These are phyloP conservation scores for Cydia strobilella DNA, from an alignment of 1,140 invertebrate genomes.

Conservation along the genomic window DNA sequence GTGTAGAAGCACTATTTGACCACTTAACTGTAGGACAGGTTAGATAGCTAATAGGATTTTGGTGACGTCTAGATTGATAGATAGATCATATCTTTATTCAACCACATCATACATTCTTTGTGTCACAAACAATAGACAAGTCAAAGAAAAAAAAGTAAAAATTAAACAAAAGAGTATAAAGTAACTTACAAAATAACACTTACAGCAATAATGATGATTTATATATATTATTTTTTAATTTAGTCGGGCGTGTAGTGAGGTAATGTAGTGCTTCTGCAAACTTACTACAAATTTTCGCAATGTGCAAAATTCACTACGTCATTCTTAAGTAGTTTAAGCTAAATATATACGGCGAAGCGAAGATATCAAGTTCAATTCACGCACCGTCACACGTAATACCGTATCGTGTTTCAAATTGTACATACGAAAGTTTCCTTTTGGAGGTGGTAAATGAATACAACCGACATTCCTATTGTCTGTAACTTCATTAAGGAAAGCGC, in stretches of 20 bases:
- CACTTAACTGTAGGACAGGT: neutral
- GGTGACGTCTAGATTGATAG: too few species aligned
- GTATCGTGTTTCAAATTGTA: conserved; percentile 24
- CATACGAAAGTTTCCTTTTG: conserved; percentile 29
- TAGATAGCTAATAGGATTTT: conserved; percentile 6
- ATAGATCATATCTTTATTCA: too few species aligned
- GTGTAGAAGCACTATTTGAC: conserved; percentile 34
- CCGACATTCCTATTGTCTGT: neutral
- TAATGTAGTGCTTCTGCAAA: too few species aligned
- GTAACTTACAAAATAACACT: too few species aligned
- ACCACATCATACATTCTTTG: too few species aligned
- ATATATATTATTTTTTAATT: too few species aligned
- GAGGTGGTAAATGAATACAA: conserved; percentile 28
- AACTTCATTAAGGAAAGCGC: conserved; percentile 9
- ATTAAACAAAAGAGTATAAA: too few species aligned
- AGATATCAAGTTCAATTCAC: conserved; percentile 32
- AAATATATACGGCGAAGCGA: neutral
- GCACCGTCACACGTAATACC: conserved; percentile 28
- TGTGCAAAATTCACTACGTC: neutral
- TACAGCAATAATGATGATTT: too few species aligned
- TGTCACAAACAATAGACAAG: too few species aligned
- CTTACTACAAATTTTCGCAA: too few species aligned
- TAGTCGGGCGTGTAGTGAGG: too few species aligned
- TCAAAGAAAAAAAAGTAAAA: too few species aligned
- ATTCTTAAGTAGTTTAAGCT: conserved; percentile 10